These are phyloP conservation scores for Thyatira batis DNA, from an alignment of 2,888 invertebrate genomes.

Conservation along the genomic window DNA sequence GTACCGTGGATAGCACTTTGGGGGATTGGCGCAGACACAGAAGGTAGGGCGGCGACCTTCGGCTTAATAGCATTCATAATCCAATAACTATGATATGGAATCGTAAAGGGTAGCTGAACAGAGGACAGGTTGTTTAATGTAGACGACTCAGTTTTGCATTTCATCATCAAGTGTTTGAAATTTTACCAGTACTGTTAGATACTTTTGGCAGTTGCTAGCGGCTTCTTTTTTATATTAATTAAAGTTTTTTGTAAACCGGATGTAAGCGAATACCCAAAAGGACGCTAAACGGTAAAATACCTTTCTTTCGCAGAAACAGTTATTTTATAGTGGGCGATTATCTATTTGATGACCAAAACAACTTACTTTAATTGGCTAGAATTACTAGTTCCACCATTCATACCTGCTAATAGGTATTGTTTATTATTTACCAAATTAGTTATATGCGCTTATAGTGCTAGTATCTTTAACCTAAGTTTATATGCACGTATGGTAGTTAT, in stretches of 20 bases:
- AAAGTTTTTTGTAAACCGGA: background rate
- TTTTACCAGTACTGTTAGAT: no score
- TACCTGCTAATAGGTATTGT: no score
- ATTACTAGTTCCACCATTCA: no score
- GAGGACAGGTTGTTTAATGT: background rate
- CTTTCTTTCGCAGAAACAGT: background rate
- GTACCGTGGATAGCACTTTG: slow-evolving; percentile 38
- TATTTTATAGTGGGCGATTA: background rate
- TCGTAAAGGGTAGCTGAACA: background rate
- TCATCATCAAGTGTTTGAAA: background rate
- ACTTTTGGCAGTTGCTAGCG: no score
- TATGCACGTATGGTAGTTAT: no score
- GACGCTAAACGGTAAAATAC: background rate
- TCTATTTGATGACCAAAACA: background rate
- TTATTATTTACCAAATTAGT: no score
- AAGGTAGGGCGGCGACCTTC: slow-evolving; percentile 35
- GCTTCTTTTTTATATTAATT: background rate
- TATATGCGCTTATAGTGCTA: no score
- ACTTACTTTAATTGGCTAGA: background rate
- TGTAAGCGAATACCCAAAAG: background rate
- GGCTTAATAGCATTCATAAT: slow-evolving; percentile 19
- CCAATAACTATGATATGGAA: slow-evolving; percentile 14
- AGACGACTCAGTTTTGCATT: background rate
- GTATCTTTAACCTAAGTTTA: no score
- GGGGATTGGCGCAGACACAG: slow-evolving; percentile 47